These are phyloP conservation scores for Caenorhabditis japonica DNA, from an alignment of 2,888 invertebrate genomes.

Conservation along the genomic window DNA sequence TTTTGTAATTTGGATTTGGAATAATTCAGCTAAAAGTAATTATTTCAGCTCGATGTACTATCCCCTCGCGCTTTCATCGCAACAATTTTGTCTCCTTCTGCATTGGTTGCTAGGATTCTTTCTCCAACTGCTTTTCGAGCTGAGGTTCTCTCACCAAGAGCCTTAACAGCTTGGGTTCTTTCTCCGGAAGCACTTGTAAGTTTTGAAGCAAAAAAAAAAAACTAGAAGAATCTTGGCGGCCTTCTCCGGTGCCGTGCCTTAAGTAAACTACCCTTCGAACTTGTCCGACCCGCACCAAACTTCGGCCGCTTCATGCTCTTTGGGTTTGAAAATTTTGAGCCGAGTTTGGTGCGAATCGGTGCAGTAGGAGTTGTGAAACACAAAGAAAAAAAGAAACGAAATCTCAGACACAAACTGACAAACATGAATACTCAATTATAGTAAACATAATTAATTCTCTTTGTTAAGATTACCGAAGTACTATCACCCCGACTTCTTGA, in stretches of 20 bases:
- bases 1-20: no score
- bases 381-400: no score
- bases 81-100: conserved; percentile 71
- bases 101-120: conserved; percentile 67
- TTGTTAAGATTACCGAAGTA: conserved; percentile 55
- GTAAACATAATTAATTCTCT: neutral
- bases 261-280: neutral
- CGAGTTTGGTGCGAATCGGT: no score
- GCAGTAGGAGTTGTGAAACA: no score
- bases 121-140: conserved; percentile 71
- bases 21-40: neutral
- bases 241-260: neutral
- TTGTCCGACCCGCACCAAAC: no score
- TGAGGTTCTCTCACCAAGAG: conserved; percentile 70
- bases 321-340: no score
- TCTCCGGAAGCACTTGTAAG: conserved; percentile 70
- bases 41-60: conserved; percentile 60
- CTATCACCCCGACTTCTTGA: conserved; percentile 69
- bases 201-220: neutral
- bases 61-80: conserved; percentile 74
- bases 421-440: no score
- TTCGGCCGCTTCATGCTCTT: no score
- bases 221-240: no score
- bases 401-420: no score
- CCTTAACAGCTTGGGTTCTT: conserved; percentile 69